Evolutionary conservation across 2,888 invertebrate genomes (phyloP), one percentile per base, ranked within the genome.

Genomic region (Eugnorisma glareosa): DNA sequence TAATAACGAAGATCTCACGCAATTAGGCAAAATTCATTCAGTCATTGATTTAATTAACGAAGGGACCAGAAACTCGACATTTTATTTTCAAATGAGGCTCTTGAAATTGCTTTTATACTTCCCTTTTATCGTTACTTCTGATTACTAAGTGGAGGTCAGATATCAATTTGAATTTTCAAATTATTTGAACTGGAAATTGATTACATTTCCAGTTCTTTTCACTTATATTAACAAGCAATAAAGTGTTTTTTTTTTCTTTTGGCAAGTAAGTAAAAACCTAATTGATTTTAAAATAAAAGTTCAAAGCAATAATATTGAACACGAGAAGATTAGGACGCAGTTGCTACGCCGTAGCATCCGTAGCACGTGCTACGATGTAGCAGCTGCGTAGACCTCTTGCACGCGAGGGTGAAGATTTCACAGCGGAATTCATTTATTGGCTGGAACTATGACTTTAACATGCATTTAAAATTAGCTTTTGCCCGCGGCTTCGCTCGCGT

Each of bases 1-100:
- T 68, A 64, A 68, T 28, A 69, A 45, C 24, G 24, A 57, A 48
- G 48, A 59, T 51, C 10, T 31, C 4, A 51, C 21, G 21, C 10
- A 76, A 72, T 77, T 76, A 57, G 63, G 37, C 21, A 63, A 67
- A 69, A 67, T 69, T 37, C 59, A 70, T 76, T 81, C 43, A 80
- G 59, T 77, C 66, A 67, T 61, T 72, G 67, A 74, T 76, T 78
- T 64, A 73, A 80, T 86, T 78, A 79, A 68, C 59, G 18, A 69
- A 71, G 43, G 31, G 35, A 37, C 2, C 35, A 69, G 74, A 66
- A 43, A 40, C 15, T 77, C 40, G 37, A 77, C 43, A 67, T 67
- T 76, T 74, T 45, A 48, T 63, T 64, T 61, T 71, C 43, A 48
- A 76, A 72, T 43, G 43, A 67, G 75, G 40, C 57, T 40, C 6